Evolutionary conservation across 2,113 vertebrate genomes (phyloP).

Genomic region (Ochotona princeps): DNA sequence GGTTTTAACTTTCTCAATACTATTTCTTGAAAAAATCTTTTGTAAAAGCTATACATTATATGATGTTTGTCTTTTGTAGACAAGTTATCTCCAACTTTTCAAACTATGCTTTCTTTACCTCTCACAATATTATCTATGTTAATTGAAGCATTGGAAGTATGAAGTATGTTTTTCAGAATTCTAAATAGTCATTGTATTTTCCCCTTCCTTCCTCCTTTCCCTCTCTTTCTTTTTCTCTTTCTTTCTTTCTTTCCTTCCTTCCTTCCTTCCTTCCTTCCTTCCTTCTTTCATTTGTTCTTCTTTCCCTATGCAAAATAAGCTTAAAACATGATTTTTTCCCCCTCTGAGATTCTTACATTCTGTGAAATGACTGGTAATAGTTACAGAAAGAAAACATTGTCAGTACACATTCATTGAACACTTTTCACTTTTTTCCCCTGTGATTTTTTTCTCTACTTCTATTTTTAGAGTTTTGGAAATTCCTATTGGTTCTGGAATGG

Average conservation of each 20-base stretch:
- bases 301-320: not conserved
- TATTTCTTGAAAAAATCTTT: not conserved
- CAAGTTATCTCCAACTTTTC: not conserved
- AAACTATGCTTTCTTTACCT: not conserved
- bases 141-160: slow-evolving; percentile 35
- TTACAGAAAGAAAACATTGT: slow-evolving; percentile 43
- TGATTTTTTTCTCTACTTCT: slow-evolving; percentile 25
- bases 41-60: not conserved
- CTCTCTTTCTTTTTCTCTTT: slow-evolving; percentile 48
- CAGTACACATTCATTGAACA: not conserved
- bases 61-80: not conserved
- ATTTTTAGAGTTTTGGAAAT: slow-evolving; percentile 91
- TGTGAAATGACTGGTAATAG: not conserved
- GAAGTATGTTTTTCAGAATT: slow-evolving; percentile 10
- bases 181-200: slow-evolving; percentile 46
- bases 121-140: not conserved
- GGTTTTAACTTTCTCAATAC: not conserved
- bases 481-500: slow-evolving; percentile 92
- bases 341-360: not conserved
- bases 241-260: not conserved
- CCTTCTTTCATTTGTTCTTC: no score
- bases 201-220: slow-evolving; percentile 76
- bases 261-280: no score
- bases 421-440: slow-evolving; percentile 33
- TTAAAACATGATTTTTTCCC: not conserved